Conservation (phyloP, 2,888 invertebrate species). For the Anticlea derivata region DNA sequence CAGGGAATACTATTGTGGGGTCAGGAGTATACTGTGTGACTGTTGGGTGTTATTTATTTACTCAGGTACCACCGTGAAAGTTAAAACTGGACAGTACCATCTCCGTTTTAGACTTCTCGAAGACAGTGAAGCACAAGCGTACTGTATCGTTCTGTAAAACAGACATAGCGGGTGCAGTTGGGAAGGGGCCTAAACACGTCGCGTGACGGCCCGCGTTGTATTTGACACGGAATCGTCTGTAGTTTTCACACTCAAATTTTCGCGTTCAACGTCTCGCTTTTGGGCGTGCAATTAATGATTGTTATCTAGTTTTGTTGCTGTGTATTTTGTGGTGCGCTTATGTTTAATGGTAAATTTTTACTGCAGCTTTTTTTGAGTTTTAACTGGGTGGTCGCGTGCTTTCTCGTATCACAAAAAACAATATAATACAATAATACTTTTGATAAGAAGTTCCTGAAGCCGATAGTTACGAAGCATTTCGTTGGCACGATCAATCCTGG, state of each 20-base stretch:
- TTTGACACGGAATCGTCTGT: constrained; percentile 71
- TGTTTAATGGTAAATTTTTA: constrained; percentile 29
- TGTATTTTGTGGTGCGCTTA: constrained; percentile 45
- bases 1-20: too few species aligned
- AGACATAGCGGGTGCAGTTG: constrained; percentile 40
- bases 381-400: constrained; percentile 18
- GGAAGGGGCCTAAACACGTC: constrained; percentile 42
- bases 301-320: constrained; percentile 62
- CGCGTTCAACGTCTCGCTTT: constrained; percentile 67
- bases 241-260: constrained; percentile 78
- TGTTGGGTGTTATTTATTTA: too few species aligned
- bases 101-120: too few species aligned
- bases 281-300: constrained; percentile 74
- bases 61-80: too few species aligned
- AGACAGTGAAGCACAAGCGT: too few species aligned
- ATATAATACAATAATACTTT: constrained; percentile 11
- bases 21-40: too few species aligned
- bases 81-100: too few species aligned
- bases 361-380: constrained; percentile 23
- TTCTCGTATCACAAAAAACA: constrained; percentile 5
- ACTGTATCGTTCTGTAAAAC: constrained; percentile 6
- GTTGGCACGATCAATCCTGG: constrained; percentile 54
- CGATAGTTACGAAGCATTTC: constrained; percentile 32
- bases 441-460: neutral
- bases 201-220: constrained; percentile 63